Evolutionary conservation across 2,888 invertebrate species (phyloP).

Genomic region (Stictocephala bisonia): DNA sequence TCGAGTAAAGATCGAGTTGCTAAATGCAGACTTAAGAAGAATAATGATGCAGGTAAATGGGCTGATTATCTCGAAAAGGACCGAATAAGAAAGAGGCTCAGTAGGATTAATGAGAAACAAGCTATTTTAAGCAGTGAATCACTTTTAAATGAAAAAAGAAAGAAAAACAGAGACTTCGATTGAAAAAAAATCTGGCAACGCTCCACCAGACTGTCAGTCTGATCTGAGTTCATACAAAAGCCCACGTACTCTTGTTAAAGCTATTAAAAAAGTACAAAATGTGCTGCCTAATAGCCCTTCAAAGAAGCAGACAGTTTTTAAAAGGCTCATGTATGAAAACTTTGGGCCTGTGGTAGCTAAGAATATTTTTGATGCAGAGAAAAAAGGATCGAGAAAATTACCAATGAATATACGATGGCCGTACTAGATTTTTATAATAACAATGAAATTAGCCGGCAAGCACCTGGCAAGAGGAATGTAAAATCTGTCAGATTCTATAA

Average conservation of each 20-base stretch:
- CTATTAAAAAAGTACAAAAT: constrained; percentile 1
- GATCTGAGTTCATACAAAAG: not conserved
- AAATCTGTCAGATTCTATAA: not conserved
- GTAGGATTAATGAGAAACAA: no score
- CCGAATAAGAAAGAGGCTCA: no score
- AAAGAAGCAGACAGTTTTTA: not conserved
- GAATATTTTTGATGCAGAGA: not conserved
- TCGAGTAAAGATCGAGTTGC: no score
- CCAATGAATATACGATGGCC: not conserved
- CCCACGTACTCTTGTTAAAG: not conserved
- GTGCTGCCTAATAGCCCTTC: not conserved
- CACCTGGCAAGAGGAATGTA: not conserved
- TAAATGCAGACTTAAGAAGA: no score
- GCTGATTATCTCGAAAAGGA: no score
- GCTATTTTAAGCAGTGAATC: no score
- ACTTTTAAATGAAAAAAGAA: no score
- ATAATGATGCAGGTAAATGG: no score
- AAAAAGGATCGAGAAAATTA: not conserved
- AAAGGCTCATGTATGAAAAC: not conserved
- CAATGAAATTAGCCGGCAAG: constrained; percentile 2
- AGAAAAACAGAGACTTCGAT: no score
- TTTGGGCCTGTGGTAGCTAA: not conserved
- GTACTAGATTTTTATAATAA: not conserved
- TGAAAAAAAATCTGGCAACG: no score
- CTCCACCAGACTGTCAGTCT: no score